Percentiles rank a stretch among this genome's conserved stretches.
Conservation (phyloP, 2,888 invertebrate species). For the Papilio protenor region DNA sequence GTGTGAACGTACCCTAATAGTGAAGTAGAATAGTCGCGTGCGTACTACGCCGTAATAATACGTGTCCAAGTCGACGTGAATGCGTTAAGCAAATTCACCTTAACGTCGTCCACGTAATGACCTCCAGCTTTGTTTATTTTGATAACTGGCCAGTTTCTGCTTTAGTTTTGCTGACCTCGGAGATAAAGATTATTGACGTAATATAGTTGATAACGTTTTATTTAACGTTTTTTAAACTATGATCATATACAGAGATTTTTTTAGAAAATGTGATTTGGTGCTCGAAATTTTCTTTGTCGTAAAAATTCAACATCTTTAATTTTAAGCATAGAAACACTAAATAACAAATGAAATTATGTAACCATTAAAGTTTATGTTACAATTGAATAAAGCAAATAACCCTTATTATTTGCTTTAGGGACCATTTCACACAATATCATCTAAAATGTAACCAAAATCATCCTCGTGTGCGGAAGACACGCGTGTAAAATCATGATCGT, state of each 20-base stretch:
- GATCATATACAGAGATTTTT: too few species aligned
- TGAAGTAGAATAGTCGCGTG: conserved; percentile 46
- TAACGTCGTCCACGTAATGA: conserved; percentile 44
- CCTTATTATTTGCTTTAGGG: conserved; percentile 31
- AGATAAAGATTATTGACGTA: not conserved
- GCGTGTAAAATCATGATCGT: conserved; percentile 60
- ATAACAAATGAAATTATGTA: too few species aligned
- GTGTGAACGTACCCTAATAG: conserved; percentile 35
- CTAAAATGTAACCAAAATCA: conserved; percentile 35
- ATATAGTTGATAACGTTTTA: not conserved
- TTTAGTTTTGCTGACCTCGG: conserved; percentile 3
- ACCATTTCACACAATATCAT: conserved; percentile 20
- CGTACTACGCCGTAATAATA: conserved; percentile 52
- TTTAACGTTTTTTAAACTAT: not conserved
- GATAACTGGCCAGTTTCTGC: not conserved
- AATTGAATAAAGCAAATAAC: conserved; percentile 28
- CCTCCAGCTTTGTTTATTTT: conserved; percentile 23
- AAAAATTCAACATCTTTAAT: too few species aligned
- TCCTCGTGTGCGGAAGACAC: conserved; percentile 55
- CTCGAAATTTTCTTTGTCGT: not conserved
- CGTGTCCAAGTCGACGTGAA: conserved; percentile 49
- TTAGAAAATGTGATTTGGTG: not conserved
- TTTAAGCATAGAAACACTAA: too few species aligned
- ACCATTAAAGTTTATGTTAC: not conserved
- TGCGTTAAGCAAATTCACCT: conserved; percentile 43